Evolutionary conservation across 2,888 invertebrate species (phyloP), one percentile per base, ranked within the genome.

Genomic region (Ornithoptera priamus): DNA sequence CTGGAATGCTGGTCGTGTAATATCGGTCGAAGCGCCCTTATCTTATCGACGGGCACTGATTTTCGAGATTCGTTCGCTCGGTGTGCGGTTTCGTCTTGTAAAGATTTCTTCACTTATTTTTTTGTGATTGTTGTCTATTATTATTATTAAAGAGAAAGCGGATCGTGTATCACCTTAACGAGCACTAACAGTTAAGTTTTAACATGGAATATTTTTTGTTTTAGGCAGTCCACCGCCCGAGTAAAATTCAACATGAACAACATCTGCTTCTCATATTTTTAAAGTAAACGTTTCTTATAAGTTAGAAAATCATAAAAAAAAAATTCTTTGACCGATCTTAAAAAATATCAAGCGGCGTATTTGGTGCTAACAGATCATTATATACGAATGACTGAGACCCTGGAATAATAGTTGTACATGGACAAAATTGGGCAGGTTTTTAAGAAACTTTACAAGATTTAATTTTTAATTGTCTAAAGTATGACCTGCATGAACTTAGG

Each of bases 31-130:
- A 81, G 79, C 80, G 77, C 73, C 74, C 79, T 88, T 90, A 91
- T 92, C 90, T 92, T 89, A 90, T 91, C 90, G 82, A 78, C 79
- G 84, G 86, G 85, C 84, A 85, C 85, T 88, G 90, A 90, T 90
- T 89, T 76, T 87, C 81, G 83, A 86, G 90, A 90, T 89, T 87
- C 80, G 76, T 84, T 82, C 80, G 81, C 87, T 86, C 71, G 82
- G 89, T 91, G 90, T 91, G 91, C 90, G 90, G 90, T 91, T 91
- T 88, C 83, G 80, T 80, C 76, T 70, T 70, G 72, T 72, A 65
- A 67, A 71, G 72, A 65, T 71, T 68, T 67, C 64, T 71, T 71
- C 60, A 60, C 61, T 63, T 64, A 53, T 65, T 65, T 71, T 58
- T 67, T 71, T 64, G 56, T 67, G 65, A 67, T 68, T 63, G 71